A percentile compares a stretch with the other conserved stretches of the same genome.
phyloP scores from a whole-genome alignment of 2,888 invertebrate genomes.

The Machimus atricapillus region DNA sequence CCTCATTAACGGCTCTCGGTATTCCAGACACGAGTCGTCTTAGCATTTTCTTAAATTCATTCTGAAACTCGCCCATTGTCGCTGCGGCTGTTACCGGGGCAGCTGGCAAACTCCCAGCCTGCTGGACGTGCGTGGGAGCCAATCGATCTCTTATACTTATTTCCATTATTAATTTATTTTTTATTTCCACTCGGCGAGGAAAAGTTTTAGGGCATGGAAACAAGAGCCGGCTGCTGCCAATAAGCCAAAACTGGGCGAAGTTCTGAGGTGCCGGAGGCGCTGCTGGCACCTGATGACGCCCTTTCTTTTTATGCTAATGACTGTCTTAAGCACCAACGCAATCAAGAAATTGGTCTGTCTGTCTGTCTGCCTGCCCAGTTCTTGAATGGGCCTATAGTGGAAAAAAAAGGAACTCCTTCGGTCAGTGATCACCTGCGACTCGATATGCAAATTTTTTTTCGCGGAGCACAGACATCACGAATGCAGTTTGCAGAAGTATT shows the following conservation, averaged over 20 bases:
- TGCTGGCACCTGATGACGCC: neutral
- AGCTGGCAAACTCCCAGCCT: neutral
- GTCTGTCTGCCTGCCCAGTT: neutral
- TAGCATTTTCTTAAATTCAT: neutral
- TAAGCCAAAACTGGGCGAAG: neutral
- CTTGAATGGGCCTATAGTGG: neutral
- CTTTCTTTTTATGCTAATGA: neutral
- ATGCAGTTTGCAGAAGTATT: neutral
- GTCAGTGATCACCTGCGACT: neutral
- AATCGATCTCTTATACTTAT: conserved; percentile 17
- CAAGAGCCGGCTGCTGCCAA: neutral
- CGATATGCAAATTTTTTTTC: neutral
- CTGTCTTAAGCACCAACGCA: neutral
- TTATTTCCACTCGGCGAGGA: neutral
- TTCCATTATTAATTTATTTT: neutral
- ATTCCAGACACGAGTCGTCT: conserved; percentile 18
- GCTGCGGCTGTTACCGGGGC: neutral
- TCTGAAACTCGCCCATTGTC: neutral
- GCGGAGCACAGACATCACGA: neutral
- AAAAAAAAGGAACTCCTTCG: neutral
- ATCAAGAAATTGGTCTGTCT: neutral
- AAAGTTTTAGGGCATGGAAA: conserved; percentile 29
- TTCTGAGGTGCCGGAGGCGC: neutral
- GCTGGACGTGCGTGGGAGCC: conserved; percentile 12
- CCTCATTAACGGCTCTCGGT: conserved; percentile 28